Conservation (phyloP, 2,113 vertebrate genomes). For the Oncorhynchus keta region DNA sequence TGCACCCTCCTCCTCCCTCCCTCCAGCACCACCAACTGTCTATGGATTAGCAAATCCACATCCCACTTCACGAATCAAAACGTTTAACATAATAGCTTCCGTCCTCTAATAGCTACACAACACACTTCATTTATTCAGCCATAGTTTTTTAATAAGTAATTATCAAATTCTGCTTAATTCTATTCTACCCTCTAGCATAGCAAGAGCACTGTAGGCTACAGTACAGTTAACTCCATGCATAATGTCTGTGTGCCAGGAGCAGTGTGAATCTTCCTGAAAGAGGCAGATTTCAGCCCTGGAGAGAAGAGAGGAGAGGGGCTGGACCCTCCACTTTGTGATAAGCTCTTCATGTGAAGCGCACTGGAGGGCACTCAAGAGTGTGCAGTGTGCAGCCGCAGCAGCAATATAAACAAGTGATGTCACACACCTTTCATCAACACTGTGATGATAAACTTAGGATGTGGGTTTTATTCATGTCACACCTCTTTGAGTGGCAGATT, state of each 20-base stretch:
- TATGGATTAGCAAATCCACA: constrained; percentile 68
- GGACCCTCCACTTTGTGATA: constrained; percentile 50
- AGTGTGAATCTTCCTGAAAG: constrained; percentile 53
- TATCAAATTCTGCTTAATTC: constrained; percentile 70
- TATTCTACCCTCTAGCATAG: constrained; percentile 53
- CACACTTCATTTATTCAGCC: constrained; percentile 73
- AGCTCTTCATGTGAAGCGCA: constrained; percentile 48
- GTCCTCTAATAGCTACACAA: constrained; percentile 72
- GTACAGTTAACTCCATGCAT: constrained; percentile 41
- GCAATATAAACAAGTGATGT: constrained; percentile 87
- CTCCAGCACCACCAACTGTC: constrained; percentile 65
- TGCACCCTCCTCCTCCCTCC: constrained; percentile 53
- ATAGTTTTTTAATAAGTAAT: constrained; percentile 69
- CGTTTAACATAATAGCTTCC: constrained; percentile 71
- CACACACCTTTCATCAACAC: constrained; percentile 83
- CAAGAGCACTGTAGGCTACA: constrained; percentile 36
- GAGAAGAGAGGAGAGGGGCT: constrained; percentile 26
- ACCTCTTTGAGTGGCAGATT: constrained; percentile 1
- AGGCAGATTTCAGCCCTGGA: constrained; percentile 48
- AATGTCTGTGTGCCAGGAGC: constrained; percentile 37
- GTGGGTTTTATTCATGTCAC: neutral
- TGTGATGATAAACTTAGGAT: constrained; percentile 51
- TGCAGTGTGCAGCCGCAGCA: constrained; percentile 50
- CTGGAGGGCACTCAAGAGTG: constrained; percentile 37
- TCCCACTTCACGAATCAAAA: constrained; percentile 74